Conservation (phyloP, 1,140 invertebrate species). For the Frieseomelitta varia region DNA sequence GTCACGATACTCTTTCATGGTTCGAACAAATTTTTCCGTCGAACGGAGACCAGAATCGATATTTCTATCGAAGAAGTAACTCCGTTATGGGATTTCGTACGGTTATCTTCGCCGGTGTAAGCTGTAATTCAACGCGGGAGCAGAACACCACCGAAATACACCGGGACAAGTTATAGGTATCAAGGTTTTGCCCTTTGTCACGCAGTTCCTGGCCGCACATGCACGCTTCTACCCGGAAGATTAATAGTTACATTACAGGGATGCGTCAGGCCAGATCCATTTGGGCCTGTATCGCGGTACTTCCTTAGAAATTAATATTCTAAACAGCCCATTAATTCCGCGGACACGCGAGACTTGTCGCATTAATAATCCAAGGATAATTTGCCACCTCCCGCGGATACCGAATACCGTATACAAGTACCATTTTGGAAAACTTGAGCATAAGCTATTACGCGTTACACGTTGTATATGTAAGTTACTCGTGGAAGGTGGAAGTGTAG, state of each 20-base stretch:
- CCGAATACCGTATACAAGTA: not conserved
- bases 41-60: not conserved
- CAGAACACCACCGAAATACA: not conserved
- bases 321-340: conserved; percentile 47
- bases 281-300: conserved; percentile 28
- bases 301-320: conserved; percentile 55
- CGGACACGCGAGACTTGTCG: conserved; percentile 44
- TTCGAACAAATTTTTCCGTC: not conserved
- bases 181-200: conserved; percentile 46
- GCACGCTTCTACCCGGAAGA: conserved; percentile 14
- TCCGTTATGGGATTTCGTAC: not conserved
- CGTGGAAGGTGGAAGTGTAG: too few species aligned
- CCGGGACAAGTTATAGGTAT: conserved; percentile 30
- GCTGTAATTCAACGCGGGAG: not conserved
- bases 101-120: not conserved
- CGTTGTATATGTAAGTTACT: too few species aligned
- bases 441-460: not conserved
- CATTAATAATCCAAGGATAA: conserved; percentile 52
- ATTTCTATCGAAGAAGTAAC: not conserved
- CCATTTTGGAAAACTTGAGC: not conserved
- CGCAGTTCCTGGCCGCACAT: not conserved
- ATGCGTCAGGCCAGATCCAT: conserved; percentile 39
- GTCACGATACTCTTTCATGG: too few species aligned
- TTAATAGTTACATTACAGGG: conserved; percentile 52
- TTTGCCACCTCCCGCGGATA: conserved; percentile 15